Conservation (phyloP, 2,797 vertebrate species). For the Gadopsis marmoratus region DNA sequence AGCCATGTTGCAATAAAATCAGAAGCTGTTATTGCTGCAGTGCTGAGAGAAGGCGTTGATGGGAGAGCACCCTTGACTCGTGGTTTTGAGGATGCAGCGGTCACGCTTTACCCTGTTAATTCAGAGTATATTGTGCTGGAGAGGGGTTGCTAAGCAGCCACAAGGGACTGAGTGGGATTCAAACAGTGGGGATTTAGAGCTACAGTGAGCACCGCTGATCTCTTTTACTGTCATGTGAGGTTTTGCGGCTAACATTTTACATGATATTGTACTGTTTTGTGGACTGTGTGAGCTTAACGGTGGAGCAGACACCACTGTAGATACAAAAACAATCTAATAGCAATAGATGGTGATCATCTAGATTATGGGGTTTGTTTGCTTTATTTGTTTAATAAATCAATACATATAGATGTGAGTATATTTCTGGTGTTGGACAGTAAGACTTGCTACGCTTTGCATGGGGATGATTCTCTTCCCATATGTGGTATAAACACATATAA, state of each 20-base stretch:
- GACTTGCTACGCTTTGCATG: constrained; percentile 14
- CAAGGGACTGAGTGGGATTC: constrained; percentile 83
- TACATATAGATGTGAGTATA: not conserved
- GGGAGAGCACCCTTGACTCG: constrained; percentile 78
- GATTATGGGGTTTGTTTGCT: not conserved
- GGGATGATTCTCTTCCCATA: constrained; percentile 39
- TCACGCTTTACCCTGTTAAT: constrained; percentile 84
- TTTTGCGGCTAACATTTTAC: constrained; percentile 40
- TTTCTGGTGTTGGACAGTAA: not conserved
- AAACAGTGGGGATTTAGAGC: constrained; percentile 80
- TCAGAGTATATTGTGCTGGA: constrained; percentile 82
- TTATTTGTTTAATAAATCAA: constrained; percentile 9
- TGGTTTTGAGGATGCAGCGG: constrained; percentile 82
- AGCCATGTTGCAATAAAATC: constrained; percentile 47
- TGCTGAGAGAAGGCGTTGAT: constrained; percentile 66
- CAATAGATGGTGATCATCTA: not conserved
- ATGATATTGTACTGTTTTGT: constrained; percentile 33
- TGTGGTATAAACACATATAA: constrained; percentile 55
- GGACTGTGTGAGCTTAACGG: constrained; percentile 26
- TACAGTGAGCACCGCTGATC: constrained; percentile 63
- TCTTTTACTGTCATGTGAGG: constrained; percentile 58
- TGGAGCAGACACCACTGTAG: not conserved
- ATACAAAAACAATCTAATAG: not conserved
- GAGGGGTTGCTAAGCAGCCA: constrained; percentile 88
- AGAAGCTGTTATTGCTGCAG: constrained; percentile 55